A percentile compares a stretch with the other conserved stretches of the same genome.
phyloP scores from a whole-genome alignment of 2,888 invertebrate species.

The Zaprionus bogoriensis region DNA sequence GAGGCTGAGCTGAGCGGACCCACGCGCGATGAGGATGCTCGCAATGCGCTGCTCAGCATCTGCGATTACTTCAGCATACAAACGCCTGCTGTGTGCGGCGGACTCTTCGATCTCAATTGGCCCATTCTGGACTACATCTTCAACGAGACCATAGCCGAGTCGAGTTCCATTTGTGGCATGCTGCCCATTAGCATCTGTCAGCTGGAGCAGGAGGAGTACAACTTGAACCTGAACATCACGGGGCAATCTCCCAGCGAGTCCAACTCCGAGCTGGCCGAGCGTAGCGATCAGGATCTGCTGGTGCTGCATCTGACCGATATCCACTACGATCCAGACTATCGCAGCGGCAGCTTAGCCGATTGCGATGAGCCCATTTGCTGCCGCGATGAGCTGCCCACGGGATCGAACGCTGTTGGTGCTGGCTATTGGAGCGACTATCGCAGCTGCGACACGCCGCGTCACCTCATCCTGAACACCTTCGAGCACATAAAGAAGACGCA shows the following conservation, averaged over 20 bases:
- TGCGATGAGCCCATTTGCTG: slow-evolving; percentile 92
- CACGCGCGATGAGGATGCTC: slow-evolving; percentile 75
- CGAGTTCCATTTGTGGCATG: slow-evolving; percentile 82
- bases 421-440: slow-evolving; percentile 93
- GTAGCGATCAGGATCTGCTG: slow-evolving; percentile 56
- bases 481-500: slow-evolving; percentile 85
- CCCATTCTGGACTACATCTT: slow-evolving; percentile 86
- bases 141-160: slow-evolving; percentile 81
- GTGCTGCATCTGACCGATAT: slow-evolving; percentile 84
- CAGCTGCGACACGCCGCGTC: slow-evolving; percentile 89
- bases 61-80: slow-evolving; percentile 85
- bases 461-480: slow-evolving; percentile 87
- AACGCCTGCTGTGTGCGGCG: slow-evolving; percentile 85
- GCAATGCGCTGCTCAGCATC: slow-evolving; percentile 82
- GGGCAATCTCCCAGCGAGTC: slow-evolving; percentile 56
- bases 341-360: slow-evolving; percentile 86
- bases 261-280: slow-evolving; percentile 63
- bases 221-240: slow-evolving; percentile 69
- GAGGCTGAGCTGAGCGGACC: slow-evolving; percentile 82
- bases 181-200: slow-evolving; percentile 78
- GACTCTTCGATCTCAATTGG: slow-evolving; percentile 86
- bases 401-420: slow-evolving; percentile 82
- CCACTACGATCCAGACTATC: slow-evolving; percentile 91
- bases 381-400: slow-evolving; percentile 59
- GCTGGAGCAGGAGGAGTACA: slow-evolving; percentile 59